Base-by-base conservation (phyloP, 2,113 vertebrate genomes). In the Odobenus rosmarus region DNA sequence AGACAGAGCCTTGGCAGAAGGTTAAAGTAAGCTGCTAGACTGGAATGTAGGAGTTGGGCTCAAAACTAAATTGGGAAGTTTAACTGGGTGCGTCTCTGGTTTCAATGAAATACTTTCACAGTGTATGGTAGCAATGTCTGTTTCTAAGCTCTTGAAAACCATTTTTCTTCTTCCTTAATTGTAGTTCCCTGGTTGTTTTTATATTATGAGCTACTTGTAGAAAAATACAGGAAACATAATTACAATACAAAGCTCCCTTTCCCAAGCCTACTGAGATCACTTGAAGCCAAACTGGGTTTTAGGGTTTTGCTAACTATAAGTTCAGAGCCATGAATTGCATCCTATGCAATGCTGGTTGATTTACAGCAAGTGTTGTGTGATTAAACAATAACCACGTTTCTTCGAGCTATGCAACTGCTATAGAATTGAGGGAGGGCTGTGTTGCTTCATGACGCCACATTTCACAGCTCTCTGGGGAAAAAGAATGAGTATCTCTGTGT, bases 151-250 rank as follows among this genome's bases (percentile, higher is more conserved):
- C 98, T 98, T 96, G 97, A 98, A 87, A 97, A 94, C 79, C 95
- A 98, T 96, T 93, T 98, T 98, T 98, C 96, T 98, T 95, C 57
- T 96, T 98, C 96, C 98, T 98, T 98, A 98, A 98, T 98, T 98
- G 97, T 97, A 98, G 98, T 98, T 98, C 98, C 98, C 95, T 96
- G 95, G 97, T 98, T 99, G 98, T 99, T 99, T 98, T 99, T 96
- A 98, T 98, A 98, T 98, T 98, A 98, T 97, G 98, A 98, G 98
- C 98, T 98, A 98, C 98, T 99, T 98, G 97, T 98, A 98, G 98
- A 98, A 99, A 99, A 98, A 98, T 98, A 98, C 98, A 98, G 98
- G 98, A 98, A 98, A 98, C 93, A 88, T 88, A 98, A 98, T 97
- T 98, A 97, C 98, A 98, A 98, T 98, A 98, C 97, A 98, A 95